phyloP scores from a whole-genome alignment of 2,888 invertebrate genomes.

The Oscheius onirici region DNA sequence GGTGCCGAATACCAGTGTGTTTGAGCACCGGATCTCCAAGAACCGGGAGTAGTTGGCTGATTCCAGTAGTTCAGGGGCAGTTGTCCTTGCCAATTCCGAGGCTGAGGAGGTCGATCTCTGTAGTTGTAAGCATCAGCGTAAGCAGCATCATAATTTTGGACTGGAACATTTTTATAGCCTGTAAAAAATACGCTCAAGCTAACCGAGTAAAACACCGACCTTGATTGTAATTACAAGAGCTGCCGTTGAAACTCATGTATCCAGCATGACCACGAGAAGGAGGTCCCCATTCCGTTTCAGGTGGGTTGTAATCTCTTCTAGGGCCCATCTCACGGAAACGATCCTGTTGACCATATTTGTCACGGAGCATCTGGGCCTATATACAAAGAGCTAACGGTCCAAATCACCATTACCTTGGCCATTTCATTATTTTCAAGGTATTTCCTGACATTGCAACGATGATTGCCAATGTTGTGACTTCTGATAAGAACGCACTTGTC shows the following conservation, averaged over 20 bases:
- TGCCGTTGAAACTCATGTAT: too few species aligned
- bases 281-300: conserved; percentile 34
- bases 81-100: conserved; percentile 37
- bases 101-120: conserved; percentile 4
- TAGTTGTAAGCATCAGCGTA: conserved; percentile 40
- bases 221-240: too few species aligned
- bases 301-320: background rate
- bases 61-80: conserved; percentile 12
- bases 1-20: conserved; percentile 44
- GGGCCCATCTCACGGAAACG: conserved; percentile 34
- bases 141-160: conserved; percentile 1
- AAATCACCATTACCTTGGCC: conserved; percentile 39
- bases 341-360: conserved; percentile 38
- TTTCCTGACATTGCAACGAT: conserved; percentile 71
- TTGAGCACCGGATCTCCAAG: conserved; percentile 34
- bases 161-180: background rate
- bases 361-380: conserved; percentile 44
- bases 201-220: too few species aligned
- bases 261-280: background rate
- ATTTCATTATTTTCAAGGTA: conserved; percentile 70
- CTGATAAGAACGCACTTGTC: conserved; percentile 65
- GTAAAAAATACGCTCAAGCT: too few species aligned
- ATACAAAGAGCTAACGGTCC: background rate
- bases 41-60: background rate
- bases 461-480: conserved; percentile 66